Evolutionary conservation across 2,113 vertebrate species (phyloP), one percentile per base, ranked within the genome.

Genomic region (Silurus meridionalis): DNA sequence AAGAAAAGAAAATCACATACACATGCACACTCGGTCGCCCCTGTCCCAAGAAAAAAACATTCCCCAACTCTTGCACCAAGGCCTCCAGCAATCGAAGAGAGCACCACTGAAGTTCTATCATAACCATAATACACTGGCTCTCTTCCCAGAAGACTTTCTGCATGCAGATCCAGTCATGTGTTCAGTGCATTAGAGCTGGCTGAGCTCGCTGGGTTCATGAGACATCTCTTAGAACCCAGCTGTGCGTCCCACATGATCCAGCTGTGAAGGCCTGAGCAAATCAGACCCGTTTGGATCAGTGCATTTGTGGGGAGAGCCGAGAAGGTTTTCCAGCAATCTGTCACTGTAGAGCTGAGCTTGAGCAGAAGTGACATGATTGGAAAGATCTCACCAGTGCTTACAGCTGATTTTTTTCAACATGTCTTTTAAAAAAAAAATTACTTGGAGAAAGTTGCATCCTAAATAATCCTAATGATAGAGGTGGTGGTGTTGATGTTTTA

Each of bases 101-200:
- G 88, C 91, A 90, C 80, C 87, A 91, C 89, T 87, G 89, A 86
- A 91, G 91, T 90, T 92, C 90, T 87, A 91, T 92, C 90, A 90
- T 88, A 92, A 87, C 89, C 90, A 90, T 89, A 93, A 92, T 87
- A 89, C 89, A 61, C 89, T 93, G 94, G 93, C 93, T 84, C 19
- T 71, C 57, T 86, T 93, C 93, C 93, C 93, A 94, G 92, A 94
- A 91, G 85, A 88, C 87, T 90, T 92, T 91, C 91, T 82, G 28
- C 82, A 80, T 80, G 85, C 85, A 80, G 78, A 88, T 89, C 85
- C 60, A 86, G 77, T 75, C 78, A 82, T 14, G 60, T 84, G 75
- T 53, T 69, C 83, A 21, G 61, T 75, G 74, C 67, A 84, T 86
- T 58, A 85, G 83, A 61, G 61, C 83, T 82, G 80, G 66, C 82